Base-by-base conservation (phyloP, 2,113 vertebrate genomes). In the Bubo scandiacus region DNA sequence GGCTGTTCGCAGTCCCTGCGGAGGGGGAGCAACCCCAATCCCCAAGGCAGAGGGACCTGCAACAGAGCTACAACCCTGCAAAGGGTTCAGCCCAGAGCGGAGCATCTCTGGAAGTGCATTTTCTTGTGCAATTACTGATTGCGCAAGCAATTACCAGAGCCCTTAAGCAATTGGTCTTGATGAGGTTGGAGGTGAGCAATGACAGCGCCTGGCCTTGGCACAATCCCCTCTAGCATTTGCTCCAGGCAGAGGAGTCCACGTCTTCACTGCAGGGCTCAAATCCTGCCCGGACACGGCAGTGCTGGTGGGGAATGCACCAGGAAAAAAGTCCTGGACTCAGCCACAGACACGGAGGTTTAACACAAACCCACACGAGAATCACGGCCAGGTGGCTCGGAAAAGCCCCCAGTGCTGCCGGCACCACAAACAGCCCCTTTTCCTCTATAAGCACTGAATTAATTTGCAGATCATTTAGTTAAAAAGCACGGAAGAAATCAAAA, bases 351-450 rank as follows among this genome's bases (percentile, higher is more conserved):
- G 0, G 1, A 51, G 74, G 62, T 79, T 87, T 9, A 73, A 81
- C 3, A 1, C 32, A 61, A 38, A 77, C 30, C 26, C 7, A 0
- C 2, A 25, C 0, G 5, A 42, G 19, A 59, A 9, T 15, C 1
- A 1, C 2, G 17, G 27, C 13, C 1, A 1, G 27, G 54, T 1
- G 2, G 52, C 18, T 72, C 6, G 3, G 72, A 20, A 62, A 88
- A 88, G 34, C 36, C 59, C 54, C 21, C 52, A 12, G 81, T 2
- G 0, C 49, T 17, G 49, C 57, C 15, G 1, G 29, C 59, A 47
- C 42, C 55, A 29, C 38, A 51, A 73, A 5, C 14, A 74, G 27
- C 61, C 67, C 73, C 63, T 68, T 58, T 51, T 72, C 84, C 81
- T 65, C 45, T 22, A 14, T 0, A 2, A 29, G 77, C 38, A 15